Evolutionary conservation across 2,797 vertebrate species (phyloP).

Genomic region (Poliocrania exsul): DNA sequence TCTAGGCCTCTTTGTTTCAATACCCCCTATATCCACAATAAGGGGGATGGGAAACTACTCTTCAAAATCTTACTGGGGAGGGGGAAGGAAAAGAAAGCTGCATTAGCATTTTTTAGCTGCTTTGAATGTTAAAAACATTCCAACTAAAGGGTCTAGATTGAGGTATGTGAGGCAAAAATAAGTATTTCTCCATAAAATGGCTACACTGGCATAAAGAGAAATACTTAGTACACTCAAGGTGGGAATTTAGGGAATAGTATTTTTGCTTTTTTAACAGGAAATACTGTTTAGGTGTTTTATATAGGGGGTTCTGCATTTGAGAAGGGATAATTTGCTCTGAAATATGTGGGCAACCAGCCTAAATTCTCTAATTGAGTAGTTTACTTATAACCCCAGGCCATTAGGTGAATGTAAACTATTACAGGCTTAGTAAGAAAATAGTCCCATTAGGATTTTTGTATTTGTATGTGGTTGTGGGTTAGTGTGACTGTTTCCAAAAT

Average conservation of each 20-base stretch:
- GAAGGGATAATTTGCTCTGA: constrained; percentile 82
- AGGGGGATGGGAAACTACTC: neutral
- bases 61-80: constrained; percentile 22
- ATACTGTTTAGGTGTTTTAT: constrained; percentile 79
- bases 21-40: neutral
- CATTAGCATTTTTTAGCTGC: constrained; percentile 59
- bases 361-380: constrained; percentile 85
- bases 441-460: constrained; percentile 83
- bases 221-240: constrained; percentile 75
- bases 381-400: constrained; percentile 83
- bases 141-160: constrained; percentile 61
- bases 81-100: neutral
- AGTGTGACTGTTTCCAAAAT: constrained; percentile 76
- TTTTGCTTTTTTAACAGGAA: constrained; percentile 76
- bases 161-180: constrained; percentile 70
- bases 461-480: constrained; percentile 76
- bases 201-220: constrained; percentile 65
- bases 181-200: constrained; percentile 74
- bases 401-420: constrained; percentile 84
- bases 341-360: constrained; percentile 83
- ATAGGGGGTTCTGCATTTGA: constrained; percentile 78
- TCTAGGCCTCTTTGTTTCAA: neutral
- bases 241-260: constrained; percentile 77
- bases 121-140: constrained; percentile 63
- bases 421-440: constrained; percentile 81